Evolutionary conservation across 2,797 vertebrate genomes (phyloP).

Genomic region (Pipistrellus nathusii): DNA sequence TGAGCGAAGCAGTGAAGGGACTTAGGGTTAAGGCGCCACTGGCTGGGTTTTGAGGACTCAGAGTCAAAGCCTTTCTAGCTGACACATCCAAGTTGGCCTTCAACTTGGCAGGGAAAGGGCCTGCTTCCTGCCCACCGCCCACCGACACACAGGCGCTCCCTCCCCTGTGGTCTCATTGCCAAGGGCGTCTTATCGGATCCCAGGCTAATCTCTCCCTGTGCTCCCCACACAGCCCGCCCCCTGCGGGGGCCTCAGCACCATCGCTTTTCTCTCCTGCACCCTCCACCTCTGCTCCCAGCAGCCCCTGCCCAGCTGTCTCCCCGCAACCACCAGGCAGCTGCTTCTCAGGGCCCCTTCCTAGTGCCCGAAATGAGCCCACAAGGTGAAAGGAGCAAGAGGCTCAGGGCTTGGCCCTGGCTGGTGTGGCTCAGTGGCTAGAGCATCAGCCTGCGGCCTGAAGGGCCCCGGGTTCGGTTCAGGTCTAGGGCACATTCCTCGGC

Average conservation of each 20-base stretch:
- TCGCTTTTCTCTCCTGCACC: not conserved
- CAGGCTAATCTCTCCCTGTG: not conserved
- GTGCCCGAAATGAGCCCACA: no score
- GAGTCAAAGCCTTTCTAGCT: slow-evolving; percentile 5
- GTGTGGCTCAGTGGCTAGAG: no score
- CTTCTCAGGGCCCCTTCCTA: no score
- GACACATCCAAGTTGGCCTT: not conserved
- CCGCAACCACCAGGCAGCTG: no score
- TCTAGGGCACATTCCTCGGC: no score
- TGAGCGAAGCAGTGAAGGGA: not conserved
- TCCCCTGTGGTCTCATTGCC: not conserved
- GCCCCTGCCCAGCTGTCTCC: not conserved
- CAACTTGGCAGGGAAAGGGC: slow-evolving; percentile 9
- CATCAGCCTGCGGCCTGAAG: no score
- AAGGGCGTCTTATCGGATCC: not conserved
- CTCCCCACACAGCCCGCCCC: not conserved
- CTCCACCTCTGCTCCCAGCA: not conserved
- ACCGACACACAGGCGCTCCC: not conserved
- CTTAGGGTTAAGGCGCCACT: not conserved
- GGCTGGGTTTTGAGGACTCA: not conserved
- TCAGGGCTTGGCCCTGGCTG: no score
- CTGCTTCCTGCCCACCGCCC: not conserved
- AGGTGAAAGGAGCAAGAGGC: no score
- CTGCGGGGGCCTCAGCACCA: not conserved
- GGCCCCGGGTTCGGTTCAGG: no score